Percentiles rank a stretch among this genome's conserved stretches.
These are phyloP conservation scores for Oxytorus armatus DNA, from an alignment of 2,888 invertebrate species.

Conservation along the genomic window DNA sequence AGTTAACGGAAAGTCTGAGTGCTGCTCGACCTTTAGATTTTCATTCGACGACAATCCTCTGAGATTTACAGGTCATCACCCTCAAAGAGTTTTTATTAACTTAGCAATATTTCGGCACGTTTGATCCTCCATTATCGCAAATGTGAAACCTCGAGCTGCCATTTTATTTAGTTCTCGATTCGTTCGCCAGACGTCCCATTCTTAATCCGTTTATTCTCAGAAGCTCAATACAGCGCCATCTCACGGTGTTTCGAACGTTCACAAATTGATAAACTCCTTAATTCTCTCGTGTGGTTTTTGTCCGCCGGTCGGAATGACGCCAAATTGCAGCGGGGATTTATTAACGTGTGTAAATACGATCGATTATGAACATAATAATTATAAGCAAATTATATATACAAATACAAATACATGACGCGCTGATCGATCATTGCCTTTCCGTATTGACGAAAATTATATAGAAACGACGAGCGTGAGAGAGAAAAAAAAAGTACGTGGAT, in stretches of 20 bases:
- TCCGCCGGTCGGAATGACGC: slow-evolving; percentile 51
- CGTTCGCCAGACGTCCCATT: background rate
- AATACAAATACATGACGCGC: slow-evolving; percentile 52
- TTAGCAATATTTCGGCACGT: no score
- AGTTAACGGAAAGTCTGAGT: no score
- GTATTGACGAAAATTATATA: slow-evolving; percentile 52
- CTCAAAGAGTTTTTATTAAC: no score
- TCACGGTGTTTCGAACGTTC: no score
- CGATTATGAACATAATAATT: slow-evolving; percentile 49
- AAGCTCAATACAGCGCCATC: background rate
- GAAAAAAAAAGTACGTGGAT: slow-evolving; percentile 19
- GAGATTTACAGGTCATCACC: no score
- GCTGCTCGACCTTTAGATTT: no score
- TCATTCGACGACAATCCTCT: no score
- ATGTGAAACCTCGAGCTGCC: slow-evolving; percentile 23
- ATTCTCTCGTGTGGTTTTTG: slow-evolving; percentile 47
- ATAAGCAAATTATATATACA: slow-evolving; percentile 44
- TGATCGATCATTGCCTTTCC: slow-evolving; percentile 65
- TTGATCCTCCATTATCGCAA: no score
- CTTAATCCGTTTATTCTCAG: background rate
- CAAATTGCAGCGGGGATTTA: slow-evolving; percentile 34
- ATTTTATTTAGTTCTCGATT: background rate
- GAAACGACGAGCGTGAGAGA: slow-evolving; percentile 37
- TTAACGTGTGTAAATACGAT: slow-evolving; percentile 59
- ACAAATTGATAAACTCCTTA: background rate